These are phyloP conservation scores for Terebella lapidaria DNA, from an alignment of 2,888 invertebrate genomes.

Conservation along the genomic window DNA sequence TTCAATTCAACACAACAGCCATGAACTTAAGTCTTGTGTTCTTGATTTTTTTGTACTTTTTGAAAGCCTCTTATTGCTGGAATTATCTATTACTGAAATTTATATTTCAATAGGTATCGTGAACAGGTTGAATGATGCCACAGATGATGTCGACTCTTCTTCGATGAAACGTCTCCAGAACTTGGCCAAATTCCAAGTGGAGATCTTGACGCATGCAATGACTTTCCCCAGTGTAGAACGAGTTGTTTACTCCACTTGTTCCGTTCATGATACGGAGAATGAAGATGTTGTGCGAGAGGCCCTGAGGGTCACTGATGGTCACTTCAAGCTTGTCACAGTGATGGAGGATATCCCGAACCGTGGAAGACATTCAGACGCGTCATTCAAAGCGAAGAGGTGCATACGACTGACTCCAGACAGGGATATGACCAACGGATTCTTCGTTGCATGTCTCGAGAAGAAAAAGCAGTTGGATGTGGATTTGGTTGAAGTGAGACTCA, in stretches of 20 bases:
- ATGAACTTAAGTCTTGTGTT: too few species aligned
- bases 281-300: conserved; percentile 80
- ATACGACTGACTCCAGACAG: conserved; percentile 71
- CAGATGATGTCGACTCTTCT: conserved; percentile 43
- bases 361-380: conserved; percentile 30
- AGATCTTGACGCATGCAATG: conserved; percentile 78
- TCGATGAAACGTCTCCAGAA: conserved; percentile 44
- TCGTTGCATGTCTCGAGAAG: conserved; percentile 64
- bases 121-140: conserved; percentile 58
- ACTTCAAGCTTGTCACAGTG: conserved; percentile 48
- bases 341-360: conserved; percentile 36
- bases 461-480: background rate
- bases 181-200: conserved; percentile 65
- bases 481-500: background rate
- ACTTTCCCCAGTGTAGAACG: conserved; percentile 77
- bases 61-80: too few species aligned
- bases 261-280: conserved; percentile 75
- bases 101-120: conserved; percentile 18
- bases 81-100: too few species aligned
- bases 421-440: conserved; percentile 89
- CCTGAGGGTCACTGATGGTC: conserved; percentile 54
- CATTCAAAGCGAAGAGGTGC: conserved; percentile 56
- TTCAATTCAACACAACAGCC: too few species aligned
- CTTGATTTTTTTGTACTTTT: too few species aligned
- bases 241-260: conserved; percentile 95